Percentiles rank a stretch among this genome's conserved stretches.
Conservation (phyloP, 2,888 invertebrate species). For the Ptilodon capucinus region DNA sequence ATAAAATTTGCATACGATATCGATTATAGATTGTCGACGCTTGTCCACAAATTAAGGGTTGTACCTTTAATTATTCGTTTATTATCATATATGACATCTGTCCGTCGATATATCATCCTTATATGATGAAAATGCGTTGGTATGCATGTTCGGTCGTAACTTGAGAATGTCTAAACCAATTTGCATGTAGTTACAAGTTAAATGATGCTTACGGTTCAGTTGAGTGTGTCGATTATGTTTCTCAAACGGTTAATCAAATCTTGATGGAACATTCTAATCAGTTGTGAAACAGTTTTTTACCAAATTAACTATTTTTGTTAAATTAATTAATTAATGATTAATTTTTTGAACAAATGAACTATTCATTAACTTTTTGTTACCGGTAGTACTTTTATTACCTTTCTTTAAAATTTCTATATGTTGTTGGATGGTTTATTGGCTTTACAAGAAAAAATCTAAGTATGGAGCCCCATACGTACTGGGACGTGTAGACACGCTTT, state of each 20-base stretch:
- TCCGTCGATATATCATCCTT: slow-evolving; percentile 17
- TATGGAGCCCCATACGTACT: too few species aligned
- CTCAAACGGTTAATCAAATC: not conserved
- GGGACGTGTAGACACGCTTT: too few species aligned
- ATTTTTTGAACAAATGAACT: too few species aligned
- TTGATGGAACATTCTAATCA: too few species aligned
- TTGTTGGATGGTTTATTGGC: too few species aligned
- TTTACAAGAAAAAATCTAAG: too few species aligned
- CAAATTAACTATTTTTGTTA: too few species aligned
- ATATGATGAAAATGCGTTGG: slow-evolving; percentile 12
- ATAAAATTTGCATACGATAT: slow-evolving; percentile 38
- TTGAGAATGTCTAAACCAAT: not conserved
- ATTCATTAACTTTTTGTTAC: too few species aligned
- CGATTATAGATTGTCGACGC: slow-evolving; percentile 37
- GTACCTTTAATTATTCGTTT: not conserved
- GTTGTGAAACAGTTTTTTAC: too few species aligned
- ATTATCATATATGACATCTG: slow-evolving; percentile 13
- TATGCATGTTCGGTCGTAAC: not conserved
- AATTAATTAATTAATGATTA: too few species aligned
- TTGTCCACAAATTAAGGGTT: slow-evolving; percentile 1
- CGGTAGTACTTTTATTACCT: too few species aligned
- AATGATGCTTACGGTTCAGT: not conserved
- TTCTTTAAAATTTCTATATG: too few species aligned
- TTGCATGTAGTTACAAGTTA: not conserved
- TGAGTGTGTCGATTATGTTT: not conserved